These are phyloP conservation scores for Triops cancriformis DNA, from an alignment of 1,140 invertebrate genomes.

Conservation along the genomic window DNA sequence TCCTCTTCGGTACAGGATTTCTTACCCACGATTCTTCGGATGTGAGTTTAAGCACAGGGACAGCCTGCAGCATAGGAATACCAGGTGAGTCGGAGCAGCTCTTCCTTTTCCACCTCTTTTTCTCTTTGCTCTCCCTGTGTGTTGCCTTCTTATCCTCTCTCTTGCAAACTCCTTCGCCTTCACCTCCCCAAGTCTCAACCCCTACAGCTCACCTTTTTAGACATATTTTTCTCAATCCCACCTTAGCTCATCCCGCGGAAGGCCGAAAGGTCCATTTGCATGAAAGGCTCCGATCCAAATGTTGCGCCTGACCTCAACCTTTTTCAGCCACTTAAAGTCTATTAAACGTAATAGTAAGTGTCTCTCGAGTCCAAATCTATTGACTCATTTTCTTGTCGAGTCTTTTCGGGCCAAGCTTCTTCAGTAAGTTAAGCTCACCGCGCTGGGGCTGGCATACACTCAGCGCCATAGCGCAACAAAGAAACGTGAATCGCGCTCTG, in stretches of 20 bases:
- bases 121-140: background rate
- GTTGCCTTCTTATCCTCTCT: background rate
- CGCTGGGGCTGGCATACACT: background rate
- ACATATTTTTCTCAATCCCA: conserved; percentile 9
- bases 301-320: background rate
- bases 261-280: conserved; percentile 5
- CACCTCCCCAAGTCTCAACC: background rate
- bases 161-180: background rate
- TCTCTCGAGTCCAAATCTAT: background rate
- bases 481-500: background rate
- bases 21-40: conserved; percentile 15
- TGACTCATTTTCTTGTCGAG: conserved; percentile 10
- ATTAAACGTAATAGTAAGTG: background rate
- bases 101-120: conserved; percentile 15
- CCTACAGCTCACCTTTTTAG: conserved; percentile 17
- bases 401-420: background rate
- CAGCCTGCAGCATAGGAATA: conserved; percentile 16
- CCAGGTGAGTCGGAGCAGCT: conserved; percentile 14
- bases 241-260: background rate
- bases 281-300: conserved; percentile 10
- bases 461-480: background rate
- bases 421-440: background rate
- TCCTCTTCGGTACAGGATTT: background rate
- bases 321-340: background rate
- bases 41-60: conserved; percentile 16